These are phyloP conservation scores for Ptilorrhoa leucosticta DNA, from an alignment of 2,113 vertebrate genomes.

Conservation along the genomic window DNA sequence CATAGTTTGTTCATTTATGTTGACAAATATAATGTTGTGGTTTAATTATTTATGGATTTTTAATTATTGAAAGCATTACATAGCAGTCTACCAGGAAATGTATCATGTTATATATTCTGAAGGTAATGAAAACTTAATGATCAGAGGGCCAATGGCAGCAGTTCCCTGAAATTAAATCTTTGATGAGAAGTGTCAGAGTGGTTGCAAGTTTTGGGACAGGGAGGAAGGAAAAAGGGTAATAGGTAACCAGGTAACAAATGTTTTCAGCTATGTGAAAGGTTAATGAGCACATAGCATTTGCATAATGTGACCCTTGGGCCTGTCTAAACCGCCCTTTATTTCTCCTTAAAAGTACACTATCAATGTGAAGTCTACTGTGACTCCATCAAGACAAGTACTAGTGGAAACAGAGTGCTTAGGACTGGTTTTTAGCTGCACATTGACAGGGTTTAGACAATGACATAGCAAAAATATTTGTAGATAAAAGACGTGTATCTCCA, in stretches of 20 bases:
- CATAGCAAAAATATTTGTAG: neutral
- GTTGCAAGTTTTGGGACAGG: neutral
- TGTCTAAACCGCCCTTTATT: neutral
- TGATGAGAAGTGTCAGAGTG: neutral
- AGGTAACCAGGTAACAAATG: constrained; percentile 24
- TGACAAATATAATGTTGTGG: constrained; percentile 40
- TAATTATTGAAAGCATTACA: constrained; percentile 55
- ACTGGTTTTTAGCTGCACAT: neutral
- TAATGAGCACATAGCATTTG: neutral
- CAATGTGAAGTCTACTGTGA: neutral
- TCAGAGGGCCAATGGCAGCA: neutral
- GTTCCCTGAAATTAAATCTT: constrained; percentile 19
- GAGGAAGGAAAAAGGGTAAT: constrained; percentile 2
- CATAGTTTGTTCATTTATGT: constrained; percentile 43
- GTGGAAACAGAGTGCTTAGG: neutral
- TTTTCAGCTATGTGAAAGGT: constrained; percentile 13
- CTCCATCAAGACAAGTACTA: neutral
- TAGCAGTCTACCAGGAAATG: constrained; percentile 41
- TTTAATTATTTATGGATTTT: constrained; percentile 68
- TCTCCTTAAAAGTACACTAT: neutral
- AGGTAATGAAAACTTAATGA: constrained; percentile 42
- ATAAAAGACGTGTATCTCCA: neutral
- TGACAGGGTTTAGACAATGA: neutral
- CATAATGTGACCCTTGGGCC: constrained; percentile 5
- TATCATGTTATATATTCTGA: constrained; percentile 22